Evolutionary conservation across 1,140 invertebrate species (phyloP), one percentile per base, ranked within the genome.

Genomic region (Zophobas morio): DNA sequence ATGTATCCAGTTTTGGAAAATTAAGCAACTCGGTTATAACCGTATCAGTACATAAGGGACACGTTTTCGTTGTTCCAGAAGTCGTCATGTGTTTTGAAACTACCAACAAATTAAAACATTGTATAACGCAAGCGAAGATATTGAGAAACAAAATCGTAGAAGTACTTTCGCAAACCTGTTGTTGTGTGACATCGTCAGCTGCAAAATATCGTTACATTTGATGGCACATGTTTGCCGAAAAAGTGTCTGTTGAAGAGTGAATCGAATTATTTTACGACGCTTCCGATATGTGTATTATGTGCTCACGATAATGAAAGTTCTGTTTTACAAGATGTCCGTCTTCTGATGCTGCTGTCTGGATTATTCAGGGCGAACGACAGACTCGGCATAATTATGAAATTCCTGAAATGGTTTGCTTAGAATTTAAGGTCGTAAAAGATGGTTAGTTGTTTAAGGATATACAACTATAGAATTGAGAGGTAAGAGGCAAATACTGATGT

Each of bases 121-220:
- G 20, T 56, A 54, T n/a, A 66, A 60, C 34, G 56, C 35, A 36
- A 35, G 36, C 70, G 70, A 73, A 73, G 32, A 73, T 42, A 73
- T 73, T 73, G 71, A 73, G 71, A 73, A 73, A 56, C 71, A 39
- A 73, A 73, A 73, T 56, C 56, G 71, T 73, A 6, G 56, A 73
- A 73, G 35, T 53, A 53, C 49, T 54, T 73, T 73, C 71, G 42
- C 54, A 70, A 70, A 70, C 51, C 46, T 53, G 42, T 5, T 5
- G 36, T 47, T 42, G 40, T 72, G 70, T 72, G 53, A 72, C 46
- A 72, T 53, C 37, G 71, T 36, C 49, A 66, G 60, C 60, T 66
- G 60, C 37, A 66, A 66, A 66, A 40, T 40, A 42, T 66, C 49
- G 49, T 73, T 73, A 72, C 8, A 73, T 73, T 47, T 54, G 49